Base-by-base conservation (phyloP, 2,888 invertebrate genomes). In the Rotaria socialis region DNA sequence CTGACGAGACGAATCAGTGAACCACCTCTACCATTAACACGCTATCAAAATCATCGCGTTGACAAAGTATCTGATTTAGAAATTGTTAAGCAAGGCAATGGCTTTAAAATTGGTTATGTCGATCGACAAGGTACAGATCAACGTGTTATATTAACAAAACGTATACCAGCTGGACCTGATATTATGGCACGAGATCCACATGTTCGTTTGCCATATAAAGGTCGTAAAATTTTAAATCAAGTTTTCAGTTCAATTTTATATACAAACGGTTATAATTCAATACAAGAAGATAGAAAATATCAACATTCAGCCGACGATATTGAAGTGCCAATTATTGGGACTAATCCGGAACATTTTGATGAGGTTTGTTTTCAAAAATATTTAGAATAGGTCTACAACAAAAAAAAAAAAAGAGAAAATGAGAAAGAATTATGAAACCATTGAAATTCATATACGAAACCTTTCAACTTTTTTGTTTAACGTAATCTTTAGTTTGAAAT, bases 81-180 rank as follows among this genome's bases (percentile, higher is more conserved):
- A 47, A 80, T 80, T 16, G 47, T 80, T 10, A 80, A 80, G 47
- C 80, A 80, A 47, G 80, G 80, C n/a, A 80, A 80, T 11, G 80
- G 80, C 47, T 80, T 80, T 47, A 80, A 80, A 80, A 47, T 80
- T 80, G 80, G 80, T n/a, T 80, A 80, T 80, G 47, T 80, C 8
- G 80, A 80, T 47, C 43, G 80, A 43, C 80, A 80, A 80, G 80
- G 80, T n/a, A 80, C 80, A n/a, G 80, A 80, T 47, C 80, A 80
- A 47, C 80, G 80, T 24, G 80, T 80, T n/a, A 80, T 80, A 24
- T 47, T 80, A 47, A 80, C 80, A 11, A 80, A 80, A 80, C 80
- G 47, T 80, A 47, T 80, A 19, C 47, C 24, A 8, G 80, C 47
- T 41, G 80, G 80, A 47, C 80, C 80, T 14, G 80, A 80, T 14